Conservation (phyloP, 2,888 invertebrate genomes). For the Mycalesis mineus region DNA sequence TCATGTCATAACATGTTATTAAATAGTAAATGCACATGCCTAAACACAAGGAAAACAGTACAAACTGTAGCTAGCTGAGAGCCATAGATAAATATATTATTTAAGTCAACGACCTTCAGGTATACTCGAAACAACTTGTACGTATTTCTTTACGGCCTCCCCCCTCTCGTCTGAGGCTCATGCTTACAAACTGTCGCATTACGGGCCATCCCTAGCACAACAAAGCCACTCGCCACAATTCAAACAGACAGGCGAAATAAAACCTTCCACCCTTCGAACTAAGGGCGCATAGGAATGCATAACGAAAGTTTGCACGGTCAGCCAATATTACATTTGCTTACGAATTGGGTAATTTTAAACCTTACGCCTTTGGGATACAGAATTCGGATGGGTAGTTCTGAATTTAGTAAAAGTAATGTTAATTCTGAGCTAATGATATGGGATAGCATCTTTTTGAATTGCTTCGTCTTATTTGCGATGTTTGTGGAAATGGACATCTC, state of each 20-base stretch:
- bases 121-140: constrained; percentile 56
- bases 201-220: constrained; percentile 64
- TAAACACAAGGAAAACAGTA: constrained; percentile 5
- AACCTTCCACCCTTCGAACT: constrained; percentile 41
- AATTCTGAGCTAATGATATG: constrained; percentile 69
- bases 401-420: constrained; percentile 53
- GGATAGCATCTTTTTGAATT: constrained; percentile 26
- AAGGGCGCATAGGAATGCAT: constrained; percentile 36
- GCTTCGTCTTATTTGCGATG: constrained; percentile 22
- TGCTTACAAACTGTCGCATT: constrained; percentile 78
- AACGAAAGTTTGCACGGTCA: constrained; percentile 37
- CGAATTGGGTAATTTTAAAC: constrained; percentile 38
- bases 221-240: constrained; percentile 40
- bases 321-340: constrained; percentile 39
- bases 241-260: constrained; percentile 34
- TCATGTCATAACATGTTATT: not conserved
- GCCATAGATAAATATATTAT: constrained; percentile 52
- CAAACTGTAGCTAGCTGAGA: constrained; percentile 15
- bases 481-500: constrained; percentile 8
- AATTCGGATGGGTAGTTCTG: constrained; percentile 34
- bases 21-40: not conserved
- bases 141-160: constrained; percentile 66
- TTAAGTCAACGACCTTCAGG: constrained; percentile 62
- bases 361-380: constrained; percentile 43
- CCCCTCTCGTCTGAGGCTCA: constrained; percentile 60